These are phyloP conservation scores for Luehdorfia chinensis DNA, from an alignment of 1,140 invertebrate genomes.

Conservation along the genomic window DNA sequence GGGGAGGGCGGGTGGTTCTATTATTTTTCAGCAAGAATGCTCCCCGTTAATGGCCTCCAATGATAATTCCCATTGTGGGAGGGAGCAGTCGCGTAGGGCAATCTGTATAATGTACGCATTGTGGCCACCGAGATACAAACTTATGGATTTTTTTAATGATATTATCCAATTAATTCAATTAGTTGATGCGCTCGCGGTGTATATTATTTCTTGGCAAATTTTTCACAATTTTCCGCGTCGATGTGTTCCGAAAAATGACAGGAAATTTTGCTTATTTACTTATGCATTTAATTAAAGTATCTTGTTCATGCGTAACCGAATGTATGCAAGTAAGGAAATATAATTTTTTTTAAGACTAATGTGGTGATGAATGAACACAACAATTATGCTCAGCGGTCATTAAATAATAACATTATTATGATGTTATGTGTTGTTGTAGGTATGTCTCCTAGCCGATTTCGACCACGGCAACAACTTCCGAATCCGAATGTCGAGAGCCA, in stretches of 20 bases:
- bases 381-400: too few species aligned
- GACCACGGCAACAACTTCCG: too few species aligned
- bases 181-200: slow-evolving; percentile 5
- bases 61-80: slow-evolving; percentile 57
- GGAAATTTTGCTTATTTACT: slow-evolving; percentile 10
- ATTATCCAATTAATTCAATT: slow-evolving; percentile 51
- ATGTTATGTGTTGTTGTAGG: too few species aligned
- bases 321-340: too few species aligned
- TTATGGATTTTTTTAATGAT: slow-evolving; percentile 44
- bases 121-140: slow-evolving; percentile 38
- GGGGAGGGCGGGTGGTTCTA: slow-evolving; percentile 32
- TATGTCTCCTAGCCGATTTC: too few species aligned
- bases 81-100: slow-evolving; percentile 44
- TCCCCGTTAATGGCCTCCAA: slow-evolving; percentile 53
- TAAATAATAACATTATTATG: too few species aligned
- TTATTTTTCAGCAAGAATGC: slow-evolving; percentile 70
- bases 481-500: too few species aligned
- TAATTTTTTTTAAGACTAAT: too few species aligned
- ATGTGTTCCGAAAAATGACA: slow-evolving; percentile 3
- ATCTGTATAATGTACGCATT: slow-evolving; percentile 61
- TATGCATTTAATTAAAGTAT: slow-evolving; percentile 7
- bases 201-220: neutral
- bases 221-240: slow-evolving; percentile 13
- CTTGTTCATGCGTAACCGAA: too few species aligned
- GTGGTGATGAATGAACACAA: too few species aligned